Evolutionary conservation across 2,888 invertebrate species (phyloP).

Genomic region (Lydus trimaculatus): DNA sequence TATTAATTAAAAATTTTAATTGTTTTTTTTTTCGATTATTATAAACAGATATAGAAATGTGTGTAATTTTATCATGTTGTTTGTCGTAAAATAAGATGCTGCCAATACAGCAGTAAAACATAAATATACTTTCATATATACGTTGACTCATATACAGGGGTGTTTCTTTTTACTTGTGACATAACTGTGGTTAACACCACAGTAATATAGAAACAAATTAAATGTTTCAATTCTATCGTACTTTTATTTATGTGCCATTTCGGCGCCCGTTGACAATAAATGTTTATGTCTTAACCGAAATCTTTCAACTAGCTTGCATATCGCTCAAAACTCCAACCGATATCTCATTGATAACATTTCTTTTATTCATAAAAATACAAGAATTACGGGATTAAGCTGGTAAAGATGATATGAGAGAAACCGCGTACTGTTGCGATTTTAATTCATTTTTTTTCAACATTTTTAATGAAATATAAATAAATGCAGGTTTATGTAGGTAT

Average conservation of each 20-base stretch:
- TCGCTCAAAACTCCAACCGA: conserved; percentile 22
- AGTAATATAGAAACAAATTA: conserved; percentile 48
- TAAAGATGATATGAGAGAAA: no score
- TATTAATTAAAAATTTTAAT: neutral
- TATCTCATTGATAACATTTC: no score
- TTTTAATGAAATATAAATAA: conserved; percentile 53
- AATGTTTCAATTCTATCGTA: conserved; percentile 47
- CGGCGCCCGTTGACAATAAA: conserved; percentile 40
- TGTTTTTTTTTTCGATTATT: neutral
- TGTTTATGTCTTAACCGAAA: conserved; percentile 36
- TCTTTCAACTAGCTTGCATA: conserved; percentile 28
- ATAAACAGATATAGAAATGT: neutral
- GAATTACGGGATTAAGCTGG: no score
- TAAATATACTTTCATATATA: conserved; percentile 25
- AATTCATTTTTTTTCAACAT: neutral
- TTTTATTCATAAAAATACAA: no score
- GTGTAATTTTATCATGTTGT: conserved; percentile 21
- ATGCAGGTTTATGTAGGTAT: conserved; percentile 44
- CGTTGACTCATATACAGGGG: conserved; percentile 28
- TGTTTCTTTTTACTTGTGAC: neutral
- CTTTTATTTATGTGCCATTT: conserved; percentile 46
- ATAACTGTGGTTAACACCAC: conserved; percentile 28
- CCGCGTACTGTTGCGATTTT: neutral
- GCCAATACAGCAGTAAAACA: conserved; percentile 29
- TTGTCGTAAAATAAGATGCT: conserved; percentile 30